phyloP scores from a whole-genome alignment of 1,140 invertebrate species.

The Eciton burchellii region DNA sequence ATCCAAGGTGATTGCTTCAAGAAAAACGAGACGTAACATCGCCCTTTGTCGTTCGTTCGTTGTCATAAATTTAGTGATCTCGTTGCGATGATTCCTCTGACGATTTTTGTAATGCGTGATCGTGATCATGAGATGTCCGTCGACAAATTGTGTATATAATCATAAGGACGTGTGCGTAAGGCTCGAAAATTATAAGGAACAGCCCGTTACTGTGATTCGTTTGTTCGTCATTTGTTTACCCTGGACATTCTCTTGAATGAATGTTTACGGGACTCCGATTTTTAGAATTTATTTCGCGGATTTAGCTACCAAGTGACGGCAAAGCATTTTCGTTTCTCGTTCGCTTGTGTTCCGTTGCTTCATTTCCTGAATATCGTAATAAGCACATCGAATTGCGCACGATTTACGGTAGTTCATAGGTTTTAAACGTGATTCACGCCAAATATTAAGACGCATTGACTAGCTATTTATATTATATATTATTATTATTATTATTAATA shows the following conservation, averaged over 20 bases:
- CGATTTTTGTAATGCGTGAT: conserved; percentile 66
- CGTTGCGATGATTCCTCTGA: conserved; percentile 63
- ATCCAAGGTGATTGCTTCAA: neutral
- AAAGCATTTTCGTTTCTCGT: conserved; percentile 56
- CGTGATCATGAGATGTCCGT: conserved; percentile 36
- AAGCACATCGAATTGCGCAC: conserved; percentile 39
- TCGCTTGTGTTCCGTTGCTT: conserved; percentile 29
- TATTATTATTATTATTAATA: conserved; percentile 59
- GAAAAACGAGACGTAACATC: neutral
- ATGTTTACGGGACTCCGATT: conserved; percentile 23
- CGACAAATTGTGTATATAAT: conserved; percentile 67
- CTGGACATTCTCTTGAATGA: conserved; percentile 1
- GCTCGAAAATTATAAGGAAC: conserved; percentile 61
- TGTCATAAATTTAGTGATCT: conserved; percentile 38
- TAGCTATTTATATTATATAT: conserved; percentile 64
- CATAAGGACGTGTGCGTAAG: conserved; percentile 49
- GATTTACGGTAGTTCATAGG: conserved; percentile 71
- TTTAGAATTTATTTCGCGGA: conserved; percentile 29
- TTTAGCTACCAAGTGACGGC: conserved; percentile 26
- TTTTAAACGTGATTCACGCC: conserved; percentile 78
- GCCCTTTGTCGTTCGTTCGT: conserved; percentile 66
- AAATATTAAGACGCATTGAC: conserved; percentile 77
- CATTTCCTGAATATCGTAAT: conserved; percentile 51
- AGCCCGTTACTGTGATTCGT: conserved; percentile 57
- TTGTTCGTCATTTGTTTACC: conserved; percentile 57